Base-by-base conservation (phyloP, 2,888 invertebrate species). In the Cheilosia pagana region DNA sequence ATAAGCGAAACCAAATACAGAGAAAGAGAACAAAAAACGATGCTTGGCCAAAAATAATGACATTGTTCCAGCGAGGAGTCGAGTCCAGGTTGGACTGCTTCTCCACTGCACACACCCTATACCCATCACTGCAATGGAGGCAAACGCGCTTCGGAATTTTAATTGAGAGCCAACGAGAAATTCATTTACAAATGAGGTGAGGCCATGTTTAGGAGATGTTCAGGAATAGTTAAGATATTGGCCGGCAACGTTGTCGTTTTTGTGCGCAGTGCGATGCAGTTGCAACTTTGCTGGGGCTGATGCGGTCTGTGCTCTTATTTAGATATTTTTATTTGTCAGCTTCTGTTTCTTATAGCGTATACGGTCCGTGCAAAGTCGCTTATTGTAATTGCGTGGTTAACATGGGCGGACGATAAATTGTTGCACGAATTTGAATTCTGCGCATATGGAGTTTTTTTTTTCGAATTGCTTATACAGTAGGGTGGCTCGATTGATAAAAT, bases 131-230 rank as follows among this genome's bases (percentile, higher is more conserved):
- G 48, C 48, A 25, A 68, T 65, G 65, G 74, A 74, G 14, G 21
- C 60, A 67, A 79, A 65, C 79, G 83, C 75, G 75, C 65, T 79
- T 72, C 31, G 87, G 87, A 87, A 87, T 87, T 87, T 87, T 87
- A 87, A 87, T 87, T 87, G 87, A 87, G 87, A 87, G 87, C 83
- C 87, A 86, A 86, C 87, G 81, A 87, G 87, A 87, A 87, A 87
- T 87, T 87, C 87, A 87, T 87, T 87, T 87, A 87, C 87, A 87
- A 87, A 87, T 87, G 87, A 87, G 87, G 85, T 87, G 86, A 83
- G 86, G 79, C 85, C 87, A 86, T 87, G 86, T 87, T 87, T 81
- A 81, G 81, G 81, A 85, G 86, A 87, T 87, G 86, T 87, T 87
- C 81, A 59, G 43, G 85, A 85, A 85, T 85, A 85, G 85, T 85